Evolutionary conservation across 64 coral and sea anemone genomes (phyloP).

Genomic region (Porites australiensis): DNA sequence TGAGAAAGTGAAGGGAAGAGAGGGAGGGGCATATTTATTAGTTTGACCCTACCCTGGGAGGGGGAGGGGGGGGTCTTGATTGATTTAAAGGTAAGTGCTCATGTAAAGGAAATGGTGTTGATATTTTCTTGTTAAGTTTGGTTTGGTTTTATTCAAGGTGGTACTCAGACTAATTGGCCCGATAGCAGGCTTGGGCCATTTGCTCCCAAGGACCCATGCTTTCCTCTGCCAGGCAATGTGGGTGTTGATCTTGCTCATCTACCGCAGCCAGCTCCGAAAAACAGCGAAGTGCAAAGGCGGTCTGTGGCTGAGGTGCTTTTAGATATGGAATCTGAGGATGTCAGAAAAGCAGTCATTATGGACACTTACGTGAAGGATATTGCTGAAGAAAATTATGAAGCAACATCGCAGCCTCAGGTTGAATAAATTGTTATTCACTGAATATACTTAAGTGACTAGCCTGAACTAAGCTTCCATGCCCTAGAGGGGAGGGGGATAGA

Average conservation of each 20-base stretch:
- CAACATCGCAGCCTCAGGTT: conserved; percentile 8
- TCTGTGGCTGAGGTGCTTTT: conserved; percentile 81
- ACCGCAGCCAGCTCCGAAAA: background rate
- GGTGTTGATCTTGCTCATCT: conserved; percentile 56
- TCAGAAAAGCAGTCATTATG: conserved; percentile 56
- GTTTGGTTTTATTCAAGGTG: background rate
- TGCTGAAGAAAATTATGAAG: conserved; percentile 18
- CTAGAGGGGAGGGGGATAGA: too few relatives aligned
- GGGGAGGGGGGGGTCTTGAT: too few relatives aligned
- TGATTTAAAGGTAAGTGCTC: too few relatives aligned
- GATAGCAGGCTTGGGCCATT: conserved; percentile 92
- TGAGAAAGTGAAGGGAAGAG: too few relatives aligned
- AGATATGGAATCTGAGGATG: conserved; percentile 77
- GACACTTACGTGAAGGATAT: conserved; percentile 53
- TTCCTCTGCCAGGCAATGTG: conserved; percentile 96
- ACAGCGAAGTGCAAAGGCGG: background rate
- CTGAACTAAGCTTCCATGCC: too few relatives aligned
- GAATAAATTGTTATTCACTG: background rate
- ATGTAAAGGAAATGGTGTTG: too few relatives aligned
- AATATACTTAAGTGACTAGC: background rate
- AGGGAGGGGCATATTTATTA: too few relatives aligned
- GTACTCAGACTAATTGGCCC: conserved; percentile 51
- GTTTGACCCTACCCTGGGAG: too few relatives aligned
- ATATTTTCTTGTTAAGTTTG: too few relatives aligned
- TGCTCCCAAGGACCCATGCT: conserved; percentile 88